Base-by-base conservation (phyloP, 2,797 vertebrate species). In the Muscicapa comitata region DNA sequence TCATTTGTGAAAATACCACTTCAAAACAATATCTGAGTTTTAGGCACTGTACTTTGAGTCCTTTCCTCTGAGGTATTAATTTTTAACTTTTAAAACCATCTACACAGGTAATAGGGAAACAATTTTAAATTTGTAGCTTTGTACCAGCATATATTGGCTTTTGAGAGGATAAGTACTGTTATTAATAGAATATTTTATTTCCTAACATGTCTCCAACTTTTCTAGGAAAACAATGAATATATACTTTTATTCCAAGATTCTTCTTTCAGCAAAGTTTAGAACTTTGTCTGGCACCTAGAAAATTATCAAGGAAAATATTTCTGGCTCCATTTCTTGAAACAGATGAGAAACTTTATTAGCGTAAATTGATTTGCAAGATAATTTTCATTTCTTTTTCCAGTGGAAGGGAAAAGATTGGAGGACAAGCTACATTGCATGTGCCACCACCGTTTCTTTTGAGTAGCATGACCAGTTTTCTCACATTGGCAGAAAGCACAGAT, bases 381-480 rank as follows among this genome's bases (percentile, higher is more conserved):
- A 86, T 76, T 80, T 93, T 89, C 9, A 61, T 54, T 74, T 76
- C 10, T 90, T 73, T 26, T 3, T 70, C 83, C 29, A 42, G 40
- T 55, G 28, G 40, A 65, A 59, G 10, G 70, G 28, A 82, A 73
- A 67, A 66, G 31, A 38, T 26, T 93, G 43, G 24, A 83, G 48
- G 51, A 94, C 38, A 51, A 66, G 61, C 47, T 45, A 51, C 37
- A 63, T 23, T 91, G n/a, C 72, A 65, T 79, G 7, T 68, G 85
- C 51, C 67, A 82, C 57, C 35, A 25, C 20, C 40, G 0, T 40
- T 96, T 57, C 48, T 92, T 50, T 88, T 93, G 42, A 71, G 15
- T 75, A 89, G 70, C 61, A 62, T 68, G 35, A 95, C 62, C 80
- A 73, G 47, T 80, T 96, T 92, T 94, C 78, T 94, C 94, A 82